Evolutionary conservation across 2,113 vertebrate genomes (phyloP).

Genomic region (Lampris megalopsis): DNA sequence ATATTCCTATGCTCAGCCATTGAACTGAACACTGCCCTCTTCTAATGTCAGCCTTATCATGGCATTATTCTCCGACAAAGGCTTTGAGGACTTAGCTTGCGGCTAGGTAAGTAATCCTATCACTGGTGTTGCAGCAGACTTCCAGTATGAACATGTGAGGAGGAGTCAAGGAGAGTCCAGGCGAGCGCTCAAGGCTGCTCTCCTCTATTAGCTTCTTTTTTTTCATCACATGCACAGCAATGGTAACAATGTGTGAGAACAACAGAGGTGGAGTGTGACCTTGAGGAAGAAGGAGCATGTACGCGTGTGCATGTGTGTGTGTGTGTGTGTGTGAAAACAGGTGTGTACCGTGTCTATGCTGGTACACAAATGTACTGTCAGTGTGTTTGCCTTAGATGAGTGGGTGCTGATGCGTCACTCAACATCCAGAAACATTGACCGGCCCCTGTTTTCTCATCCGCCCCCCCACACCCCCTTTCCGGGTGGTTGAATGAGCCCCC

Average conservation of each 20-base stretch:
- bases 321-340: not conserved
- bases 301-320: not conserved
- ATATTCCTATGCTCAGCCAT: constrained; percentile 11
- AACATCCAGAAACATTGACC: not conserved
- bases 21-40: constrained; percentile 27
- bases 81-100: constrained; percentile 27
- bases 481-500: constrained; percentile 13
- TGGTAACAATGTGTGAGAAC: constrained; percentile 37
- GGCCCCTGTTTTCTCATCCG: not conserved
- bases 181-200: constrained; percentile 57
- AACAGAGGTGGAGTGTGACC: constrained; percentile 42
- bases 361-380: no score
- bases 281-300: constrained; percentile 16
- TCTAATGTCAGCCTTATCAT: constrained; percentile 46
- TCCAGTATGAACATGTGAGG: constrained; percentile 49
- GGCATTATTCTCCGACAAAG: constrained; percentile 26
- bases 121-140: constrained; percentile 24
- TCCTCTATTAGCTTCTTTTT: constrained; percentile 60
- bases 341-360: not conserved
- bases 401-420: not conserved
- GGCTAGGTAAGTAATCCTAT: constrained; percentile 50
- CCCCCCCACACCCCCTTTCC: not conserved
- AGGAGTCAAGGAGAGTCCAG: constrained; percentile 72
- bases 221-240: constrained; percentile 49
- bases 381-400: no score